Percentiles rank a stretch among this genome's conserved stretches.
These are phyloP conservation scores for Drosophila formosana DNA, from an alignment of 2,888 invertebrate genomes.

Conservation along the genomic window DNA sequence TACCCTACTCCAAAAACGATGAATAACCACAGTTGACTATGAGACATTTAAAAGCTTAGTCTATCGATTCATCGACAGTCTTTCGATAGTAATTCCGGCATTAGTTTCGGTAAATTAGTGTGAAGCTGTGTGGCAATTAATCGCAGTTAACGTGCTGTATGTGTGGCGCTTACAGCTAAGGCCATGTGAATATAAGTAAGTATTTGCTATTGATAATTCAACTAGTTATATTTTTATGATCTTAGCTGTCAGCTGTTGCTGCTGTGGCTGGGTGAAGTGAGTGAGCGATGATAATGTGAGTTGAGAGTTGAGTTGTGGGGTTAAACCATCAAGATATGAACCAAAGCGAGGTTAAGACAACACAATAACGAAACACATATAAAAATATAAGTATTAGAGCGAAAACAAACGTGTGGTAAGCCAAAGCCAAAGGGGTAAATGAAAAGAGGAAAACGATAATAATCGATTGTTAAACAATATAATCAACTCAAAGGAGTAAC, in stretches of 20 bases:
- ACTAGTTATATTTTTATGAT: slow-evolving; percentile 1
- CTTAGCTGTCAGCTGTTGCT: slow-evolving; percentile 7
- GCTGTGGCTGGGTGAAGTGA: slow-evolving; percentile 29
- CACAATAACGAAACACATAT: slow-evolving; percentile 16
- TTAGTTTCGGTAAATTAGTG: slow-evolving; percentile 15
- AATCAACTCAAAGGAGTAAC: slow-evolving; percentile 14
- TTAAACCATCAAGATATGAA: slow-evolving; percentile 14
- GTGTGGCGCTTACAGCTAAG: neutral
- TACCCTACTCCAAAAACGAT: slow-evolving; percentile 30
- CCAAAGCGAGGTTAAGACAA: slow-evolving; percentile 30
- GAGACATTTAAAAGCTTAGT: neutral
- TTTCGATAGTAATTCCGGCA: slow-evolving; percentile 1
- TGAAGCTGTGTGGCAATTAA: slow-evolving; percentile 19
- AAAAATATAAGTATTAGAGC: slow-evolving; percentile 6
- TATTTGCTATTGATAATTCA: neutral
- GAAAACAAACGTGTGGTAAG: slow-evolving; percentile 24
- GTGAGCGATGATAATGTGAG: slow-evolving; percentile 1
- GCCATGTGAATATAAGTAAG: neutral
- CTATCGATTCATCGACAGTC: neutral
- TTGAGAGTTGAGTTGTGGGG: slow-evolving; percentile 3
- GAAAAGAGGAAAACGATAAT: slow-evolving; percentile 10
- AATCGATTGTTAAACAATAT: slow-evolving; percentile 10
- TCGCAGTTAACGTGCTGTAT: slow-evolving; percentile 13
- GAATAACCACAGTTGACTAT: slow-evolving; percentile 11
- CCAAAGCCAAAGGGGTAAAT: slow-evolving; percentile 36